Conservation (phyloP, 2,797 vertebrate species). For the Alectoris magna region DNA sequence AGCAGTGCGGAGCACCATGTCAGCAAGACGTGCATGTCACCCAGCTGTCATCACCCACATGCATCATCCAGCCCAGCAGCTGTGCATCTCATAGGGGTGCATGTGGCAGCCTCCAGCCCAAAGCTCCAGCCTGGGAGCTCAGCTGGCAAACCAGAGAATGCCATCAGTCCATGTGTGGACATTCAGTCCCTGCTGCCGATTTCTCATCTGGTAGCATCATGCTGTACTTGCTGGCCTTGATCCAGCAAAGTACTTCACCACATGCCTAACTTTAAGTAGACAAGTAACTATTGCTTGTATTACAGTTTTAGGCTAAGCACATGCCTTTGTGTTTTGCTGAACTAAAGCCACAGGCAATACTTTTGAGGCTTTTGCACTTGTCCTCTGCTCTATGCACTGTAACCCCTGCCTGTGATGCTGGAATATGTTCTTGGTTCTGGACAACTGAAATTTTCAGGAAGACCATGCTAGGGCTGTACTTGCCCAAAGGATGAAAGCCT, state of each 20-base stretch:
- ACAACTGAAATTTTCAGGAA: neutral
- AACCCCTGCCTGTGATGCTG: neutral
- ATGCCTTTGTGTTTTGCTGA: neutral
- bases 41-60: neutral
- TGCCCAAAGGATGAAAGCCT: neutral
- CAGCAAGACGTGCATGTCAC: accelerated
- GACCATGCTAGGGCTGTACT: neutral
- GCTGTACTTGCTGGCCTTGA: neutral
- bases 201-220: neutral
- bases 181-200: neutral
- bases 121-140: neutral
- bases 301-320: neutral
- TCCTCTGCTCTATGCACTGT: neutral
- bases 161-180: neutral
- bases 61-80: neutral
- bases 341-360: neutral
- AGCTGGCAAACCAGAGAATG: neutral
- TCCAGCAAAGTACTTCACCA: slow-evolving; percentile 38
- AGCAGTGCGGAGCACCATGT: neutral
- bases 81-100: no score
- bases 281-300: neutral
- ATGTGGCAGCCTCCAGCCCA: neutral
- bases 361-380: neutral
- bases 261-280: neutral
- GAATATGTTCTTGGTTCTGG: neutral